Evolutionary conservation across 2,797 vertebrate species (phyloP), one percentile per base, ranked within the genome.

Genomic region (Salmo trutta): DNA sequence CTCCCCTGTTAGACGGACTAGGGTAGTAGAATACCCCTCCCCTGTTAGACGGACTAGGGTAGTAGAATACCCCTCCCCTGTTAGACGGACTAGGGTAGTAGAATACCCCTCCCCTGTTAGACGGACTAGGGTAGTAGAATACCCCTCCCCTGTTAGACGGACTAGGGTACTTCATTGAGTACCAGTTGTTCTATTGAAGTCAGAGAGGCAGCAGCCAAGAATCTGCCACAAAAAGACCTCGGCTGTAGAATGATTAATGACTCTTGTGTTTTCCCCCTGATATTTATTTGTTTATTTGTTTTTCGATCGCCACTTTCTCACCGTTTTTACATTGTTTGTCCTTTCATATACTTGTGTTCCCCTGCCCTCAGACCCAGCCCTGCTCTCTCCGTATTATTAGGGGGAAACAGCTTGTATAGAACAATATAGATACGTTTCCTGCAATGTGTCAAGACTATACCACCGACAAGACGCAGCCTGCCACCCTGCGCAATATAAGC

Each of bases 341-440:
- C 88, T 74, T 76, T 76, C 71, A 77, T 74, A 51, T 81, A 80
- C 83, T 81, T 81, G 77, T 19, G 73, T 66, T 73, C 67, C 31
- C 53, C 64, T 53, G 21, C 31, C 3, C 33, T 70, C 36, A 12
- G n/a, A 53, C 62, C 75, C 0, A 8, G 73, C 62, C 59, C 78
- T 36, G 27, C 77, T 24, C 64, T 77, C 82, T 47, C 79, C 66
- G 21, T 78, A 79, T 84, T 88, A 84, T 85, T 82, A 78, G n/a
- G 62, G 73, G 91, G 90, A 92, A 94, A 84, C 88, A 84, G 86
- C 91, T 92, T 93, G 89, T 92, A 85, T 78, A 81, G 83, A 93
- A 94, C 92, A 93, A 92, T 92, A 88, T 84, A 86, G 29, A 88
- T 84, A 86, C 31, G 77, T 85, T 95, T 94, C 93, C 92, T 93